Base-by-base conservation (phyloP, 2,797 vertebrate genomes). In the Sus cebifrons region DNA sequence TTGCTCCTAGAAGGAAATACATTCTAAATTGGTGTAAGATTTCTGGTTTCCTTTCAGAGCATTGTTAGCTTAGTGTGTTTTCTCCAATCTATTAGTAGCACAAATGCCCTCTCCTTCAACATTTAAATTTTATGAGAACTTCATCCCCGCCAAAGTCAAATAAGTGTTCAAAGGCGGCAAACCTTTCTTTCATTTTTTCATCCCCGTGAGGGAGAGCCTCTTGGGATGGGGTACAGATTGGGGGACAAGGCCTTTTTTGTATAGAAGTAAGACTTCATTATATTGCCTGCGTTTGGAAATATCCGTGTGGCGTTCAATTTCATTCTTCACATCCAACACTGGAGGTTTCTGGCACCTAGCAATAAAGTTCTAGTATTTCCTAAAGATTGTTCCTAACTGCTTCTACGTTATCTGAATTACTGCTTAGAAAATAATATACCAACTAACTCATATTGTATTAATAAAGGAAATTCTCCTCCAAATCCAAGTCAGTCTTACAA, bases 341-440 rank as follows among this genome's bases (percentile, higher is more conserved):
- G 73, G 89, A 14, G 83, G 10, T 77, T 97, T 94, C 67, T 96
- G 84, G 58, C 23, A 71, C 9, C 36, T 92, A 67, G 49, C 17
- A 75, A 71, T 29, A 74, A 54, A 58, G 97, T 97, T 96, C 27
- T 14, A 0, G 18, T 85, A 49, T 82, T 98, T 98, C 87, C 87
- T 96, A 5, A 75, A 86, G 54, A 95, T 70, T 97, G 91, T 91
- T 96, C 93, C 82, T 95, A 92, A 75, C 94, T 96, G 17, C 36
- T 97, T 92, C 58, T 95, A 56, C 27, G 87, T 74, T 56, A 81
- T 93, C 67, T 96, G 77, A 92, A 56, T 82, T 97, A 89, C 40
- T 90, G 1, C 68, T 70, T 95, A 21, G 75, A 96, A 98, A 94
- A 96, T 67, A 78, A 85, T 84, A 16, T 29, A 93, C 52, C 73